Conservation (phyloP, 2,797 vertebrate genomes). For the Ctenopoma multispine region DNA sequence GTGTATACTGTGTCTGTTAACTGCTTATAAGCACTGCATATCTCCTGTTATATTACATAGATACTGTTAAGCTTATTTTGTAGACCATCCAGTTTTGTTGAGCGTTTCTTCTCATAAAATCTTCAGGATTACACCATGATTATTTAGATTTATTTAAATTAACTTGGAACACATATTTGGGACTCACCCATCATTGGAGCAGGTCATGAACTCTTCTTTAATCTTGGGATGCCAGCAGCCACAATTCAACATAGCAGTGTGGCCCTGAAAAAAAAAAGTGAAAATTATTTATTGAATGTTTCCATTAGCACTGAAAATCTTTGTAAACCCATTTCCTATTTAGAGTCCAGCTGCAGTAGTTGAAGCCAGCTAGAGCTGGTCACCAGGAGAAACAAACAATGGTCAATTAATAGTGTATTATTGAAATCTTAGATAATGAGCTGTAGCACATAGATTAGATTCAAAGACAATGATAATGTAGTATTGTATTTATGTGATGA, state of each 20-base stretch:
- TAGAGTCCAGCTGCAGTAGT: constrained; percentile 1
- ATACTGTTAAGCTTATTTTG: background rate
- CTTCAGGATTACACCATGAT: background rate
- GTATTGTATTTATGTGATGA: constrained; percentile 19
- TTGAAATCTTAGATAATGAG: constrained; percentile 4
- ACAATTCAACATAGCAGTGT: constrained; percentile 97
- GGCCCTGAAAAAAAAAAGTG: constrained; percentile 85
- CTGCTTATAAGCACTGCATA: background rate
- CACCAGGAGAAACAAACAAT: constrained; percentile 19
- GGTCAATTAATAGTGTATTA: constrained; percentile 16
- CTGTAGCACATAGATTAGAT: constrained; percentile 12
- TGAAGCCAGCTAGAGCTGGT: constrained; percentile 7
- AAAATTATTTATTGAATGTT: constrained; percentile 20
- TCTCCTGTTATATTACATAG: background rate
- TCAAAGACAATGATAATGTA: constrained; percentile 28
- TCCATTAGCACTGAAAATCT: constrained; percentile 13
- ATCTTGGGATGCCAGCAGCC: constrained; percentile 99
- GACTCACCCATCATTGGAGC: constrained; percentile 98
- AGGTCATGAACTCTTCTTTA: constrained; percentile 98
- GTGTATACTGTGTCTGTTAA: background rate
- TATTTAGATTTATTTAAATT: background rate
- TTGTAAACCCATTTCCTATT: constrained; percentile 28
- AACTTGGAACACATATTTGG: background rate
- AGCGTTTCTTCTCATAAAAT: background rate
- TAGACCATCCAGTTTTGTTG: background rate